phyloP scores from a whole-genome alignment of 1,140 invertebrate species.

The Drosophila chauvacae region DNA sequence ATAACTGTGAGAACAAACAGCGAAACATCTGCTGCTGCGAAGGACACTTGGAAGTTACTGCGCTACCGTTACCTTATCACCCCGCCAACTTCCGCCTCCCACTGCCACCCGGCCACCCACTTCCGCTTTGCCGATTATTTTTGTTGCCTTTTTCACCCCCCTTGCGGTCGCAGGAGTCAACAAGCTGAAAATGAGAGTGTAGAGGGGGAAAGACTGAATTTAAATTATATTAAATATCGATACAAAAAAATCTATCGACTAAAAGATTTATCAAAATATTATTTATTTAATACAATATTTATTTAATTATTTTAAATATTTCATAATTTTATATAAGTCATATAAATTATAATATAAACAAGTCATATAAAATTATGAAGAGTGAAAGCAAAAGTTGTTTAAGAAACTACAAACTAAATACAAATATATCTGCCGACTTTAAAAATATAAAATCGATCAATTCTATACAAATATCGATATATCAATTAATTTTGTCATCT shows the following conservation, averaged over 20 bases:
- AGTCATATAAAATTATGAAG: background rate
- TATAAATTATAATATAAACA: too few relatives aligned
- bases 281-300: background rate
- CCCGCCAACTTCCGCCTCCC: conserved; percentile 2
- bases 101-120: background rate
- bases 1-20: conserved; percentile 45
- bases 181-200: conserved; percentile 20
- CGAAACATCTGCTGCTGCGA: conserved; percentile 29
- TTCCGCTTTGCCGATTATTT: conserved; percentile 29
- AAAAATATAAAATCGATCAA: background rate
- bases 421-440: background rate
- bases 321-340: too few relatives aligned
- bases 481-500: background rate
- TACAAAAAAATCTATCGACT: too few relatives aligned
- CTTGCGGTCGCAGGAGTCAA: conserved; percentile 40
- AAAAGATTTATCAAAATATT: too few relatives aligned
- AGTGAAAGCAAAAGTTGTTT: background rate
- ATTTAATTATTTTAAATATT: background rate
- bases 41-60: conserved; percentile 26
- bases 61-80: conserved; percentile 17
- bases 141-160: conserved; percentile 15
- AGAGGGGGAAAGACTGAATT: background rate
- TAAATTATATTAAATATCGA: background rate
- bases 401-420: background rate
- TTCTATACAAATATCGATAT: background rate